These are phyloP conservation scores for Lacanobia oleracea DNA, from an alignment of 2,888 invertebrate genomes.

Conservation along the genomic window DNA sequence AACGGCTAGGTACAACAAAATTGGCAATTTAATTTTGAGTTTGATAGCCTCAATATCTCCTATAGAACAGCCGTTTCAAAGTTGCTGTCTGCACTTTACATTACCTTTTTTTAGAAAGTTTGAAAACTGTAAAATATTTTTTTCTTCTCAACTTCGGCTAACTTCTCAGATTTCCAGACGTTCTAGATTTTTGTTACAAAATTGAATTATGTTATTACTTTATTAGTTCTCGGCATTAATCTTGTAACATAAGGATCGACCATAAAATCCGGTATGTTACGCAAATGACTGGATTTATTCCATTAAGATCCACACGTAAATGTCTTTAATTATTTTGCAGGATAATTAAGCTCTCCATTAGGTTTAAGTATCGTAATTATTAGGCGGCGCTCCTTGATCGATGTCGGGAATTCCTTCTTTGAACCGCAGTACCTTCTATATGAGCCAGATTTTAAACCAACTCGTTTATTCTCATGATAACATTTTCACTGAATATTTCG, in stretches of 20 bases:
- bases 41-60: slow-evolving; percentile 10
- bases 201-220: slow-evolving; percentile 17
- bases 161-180: slow-evolving; percentile 19
- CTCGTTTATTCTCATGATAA: not conserved
- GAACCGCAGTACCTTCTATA: not conserved
- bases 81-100: not conserved
- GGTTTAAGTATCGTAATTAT: slow-evolving; percentile 55
- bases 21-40: slow-evolving; percentile 33
- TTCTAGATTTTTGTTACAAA: slow-evolving; percentile 19
- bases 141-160: not conserved
- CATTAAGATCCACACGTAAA: slow-evolving; percentile 34
- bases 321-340: slow-evolving; percentile 51
- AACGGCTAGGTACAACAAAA: slow-evolving; percentile 31
- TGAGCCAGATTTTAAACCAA: not conserved
- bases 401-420: slow-evolving; percentile 23
- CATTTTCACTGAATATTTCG: not conserved
- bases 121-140: slow-evolving; percentile 17
- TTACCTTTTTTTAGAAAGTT: slow-evolving; percentile 35
- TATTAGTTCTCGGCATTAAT: slow-evolving; percentile 38
- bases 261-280: slow-evolving; percentile 40
- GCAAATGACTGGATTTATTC: slow-evolving; percentile 38
- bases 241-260: slow-evolving; percentile 30
- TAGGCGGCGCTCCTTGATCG: slow-evolving; percentile 37
- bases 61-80: slow-evolving; percentile 27
- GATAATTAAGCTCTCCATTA: slow-evolving; percentile 55